These are phyloP conservation scores for Sminthurinus aureus DNA, from an alignment of 2,888 invertebrate genomes.

Conservation along the genomic window DNA sequence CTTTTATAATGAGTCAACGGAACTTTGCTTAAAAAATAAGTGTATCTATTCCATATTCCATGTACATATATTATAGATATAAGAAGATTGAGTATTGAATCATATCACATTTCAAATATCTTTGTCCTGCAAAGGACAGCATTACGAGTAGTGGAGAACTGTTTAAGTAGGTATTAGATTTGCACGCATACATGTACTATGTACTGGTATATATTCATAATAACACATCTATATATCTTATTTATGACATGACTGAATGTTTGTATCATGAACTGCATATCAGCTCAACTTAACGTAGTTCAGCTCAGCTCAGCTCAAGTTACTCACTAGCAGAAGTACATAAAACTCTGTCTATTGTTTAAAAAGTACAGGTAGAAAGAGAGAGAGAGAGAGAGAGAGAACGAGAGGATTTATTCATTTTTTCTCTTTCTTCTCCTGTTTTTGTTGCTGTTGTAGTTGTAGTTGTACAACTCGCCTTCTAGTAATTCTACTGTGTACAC, in stretches of 20 bases:
- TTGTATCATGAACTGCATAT: constrained; percentile 23
- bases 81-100: not conserved
- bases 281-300: not conserved
- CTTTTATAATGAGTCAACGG: constrained; percentile 4
- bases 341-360: constrained; percentile 15
- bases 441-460: not conserved
- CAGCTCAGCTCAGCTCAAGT: not conserved
- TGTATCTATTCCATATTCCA: too few species aligned
- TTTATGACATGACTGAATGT: constrained; percentile 22
- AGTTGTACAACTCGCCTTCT: not conserved
- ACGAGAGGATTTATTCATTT: constrained; percentile 8
- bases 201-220: not conserved
- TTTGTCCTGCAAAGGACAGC: not conserved
- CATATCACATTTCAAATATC: not conserved
- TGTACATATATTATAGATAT: not conserved
- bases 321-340: not conserved
- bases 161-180: not conserved
- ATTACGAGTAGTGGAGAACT: not conserved
- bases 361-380: not conserved
- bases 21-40: not conserved
- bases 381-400: not conserved
- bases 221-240: constrained; percentile 9
- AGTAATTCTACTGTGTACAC: not conserved
- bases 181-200: not conserved
- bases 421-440: not conserved